Evolutionary conservation across 2,888 invertebrate species (phyloP), one percentile per base, ranked within the genome.

Genomic region (Pollenia amentaria): DNA sequence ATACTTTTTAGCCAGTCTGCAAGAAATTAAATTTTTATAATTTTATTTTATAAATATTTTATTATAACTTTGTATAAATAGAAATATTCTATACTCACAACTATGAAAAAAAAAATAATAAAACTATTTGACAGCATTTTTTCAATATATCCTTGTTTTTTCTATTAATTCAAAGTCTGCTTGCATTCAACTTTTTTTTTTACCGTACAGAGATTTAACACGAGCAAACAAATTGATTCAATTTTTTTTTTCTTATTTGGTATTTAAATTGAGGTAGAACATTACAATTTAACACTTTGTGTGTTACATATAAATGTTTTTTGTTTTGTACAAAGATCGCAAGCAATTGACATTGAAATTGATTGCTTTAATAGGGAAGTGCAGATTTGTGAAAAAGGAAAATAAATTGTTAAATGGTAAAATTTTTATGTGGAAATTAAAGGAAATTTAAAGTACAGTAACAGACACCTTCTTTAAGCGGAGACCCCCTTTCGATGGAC

Each of bases 241-340:
- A 6, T 18, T 11, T 40, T 70, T 42, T 18, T 38, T 40, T 21
- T 29, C 29, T 4, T 16, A 12, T 53, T 70, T 70, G 18, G 40
- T 53, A 38, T 55, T 70, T 70, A 14, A 55, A 70, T 70, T 70
- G 53, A 55, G 21, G 42, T 42, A 42, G 14, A 70, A 53, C 51
- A 55, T 55, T 42, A 55, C 55, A 70, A 70, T 55, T 55, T 42
- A 70, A 44, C 70, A 55, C 70, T 70, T 44, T 55, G 53, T 70
- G 55, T 44, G 16, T 72, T 29, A 40, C n/a, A 40, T 40, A 29
- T n/a, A 16, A n/a, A 42, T 14, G n/a, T 62, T 38, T 21, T 57
- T 44, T n/a, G 29, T 29, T 29, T 29, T 29, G 29, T 29, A 6
- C 29, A 21, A 6, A 12, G 42, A 55, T 1, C 40, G 42, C 16